Conservation (phyloP, 2,888 invertebrate genomes). For the Protula sp. region DNA sequence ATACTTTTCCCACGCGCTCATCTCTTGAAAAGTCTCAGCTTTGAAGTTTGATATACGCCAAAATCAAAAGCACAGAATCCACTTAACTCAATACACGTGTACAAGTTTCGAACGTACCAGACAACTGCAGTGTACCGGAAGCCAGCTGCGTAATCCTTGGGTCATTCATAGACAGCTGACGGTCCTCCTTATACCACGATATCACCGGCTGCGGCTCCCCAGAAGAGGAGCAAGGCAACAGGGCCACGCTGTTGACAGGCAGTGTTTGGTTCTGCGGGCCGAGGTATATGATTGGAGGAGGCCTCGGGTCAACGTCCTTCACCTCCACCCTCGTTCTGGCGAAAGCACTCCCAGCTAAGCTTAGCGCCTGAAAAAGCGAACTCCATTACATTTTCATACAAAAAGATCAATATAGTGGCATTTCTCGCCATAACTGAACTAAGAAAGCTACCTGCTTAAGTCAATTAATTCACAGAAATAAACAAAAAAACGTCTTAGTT, state of each 20-base stretch:
- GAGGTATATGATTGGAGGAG: constrained; percentile 79
- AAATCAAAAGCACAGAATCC: too few species aligned
- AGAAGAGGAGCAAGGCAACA: constrained; percentile 72
- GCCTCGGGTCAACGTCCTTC: constrained; percentile 44
- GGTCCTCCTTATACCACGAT: constrained; percentile 72
- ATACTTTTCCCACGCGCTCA: too few species aligned
- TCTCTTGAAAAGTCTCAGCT: too few species aligned
- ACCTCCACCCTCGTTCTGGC: constrained; percentile 42
- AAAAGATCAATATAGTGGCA: too few species aligned
- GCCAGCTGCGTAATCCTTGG: constrained; percentile 63
- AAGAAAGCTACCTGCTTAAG: too few species aligned
- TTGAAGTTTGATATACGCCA: too few species aligned
- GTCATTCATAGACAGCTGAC: constrained; percentile 34
- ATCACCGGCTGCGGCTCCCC: constrained; percentile 66
- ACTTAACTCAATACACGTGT: too few species aligned
- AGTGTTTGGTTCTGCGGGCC: constrained; percentile 84
- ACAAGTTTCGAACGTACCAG: constrained; percentile 62
- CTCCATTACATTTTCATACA: too few species aligned
- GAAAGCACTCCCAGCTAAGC: constrained; percentile 30
- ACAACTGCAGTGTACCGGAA: constrained; percentile 70
- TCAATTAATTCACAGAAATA: too few species aligned
- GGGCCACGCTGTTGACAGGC: constrained; percentile 69
- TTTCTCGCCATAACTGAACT: too few species aligned
- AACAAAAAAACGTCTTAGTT: too few species aligned
- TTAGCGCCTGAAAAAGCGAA: neutral